Evolutionary conservation across 2,113 vertebrate species (phyloP), one percentile per base, ranked within the genome.

Genomic region (Regulus satrapa): DNA sequence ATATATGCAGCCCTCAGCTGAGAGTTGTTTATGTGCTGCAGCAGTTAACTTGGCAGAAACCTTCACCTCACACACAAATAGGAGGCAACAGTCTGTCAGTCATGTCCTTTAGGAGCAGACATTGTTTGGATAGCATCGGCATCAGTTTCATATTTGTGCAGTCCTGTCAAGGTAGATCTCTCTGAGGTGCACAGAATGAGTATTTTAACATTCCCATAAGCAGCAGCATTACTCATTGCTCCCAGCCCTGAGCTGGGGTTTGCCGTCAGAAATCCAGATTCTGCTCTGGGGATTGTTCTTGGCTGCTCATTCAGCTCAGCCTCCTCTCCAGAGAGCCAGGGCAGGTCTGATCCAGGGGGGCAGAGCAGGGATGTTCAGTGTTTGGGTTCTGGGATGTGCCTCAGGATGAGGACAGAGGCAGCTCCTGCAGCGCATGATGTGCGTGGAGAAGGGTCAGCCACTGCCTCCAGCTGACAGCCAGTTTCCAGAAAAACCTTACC

Each of bases 51-150:
- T 68, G 61, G 51, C 88, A 89, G 86, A 94, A 95, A 71, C 94
- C 95, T 95, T 96, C 90, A 93, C 72, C 81, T 95, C 4, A 1
- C 45, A 52, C 41, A 43, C 36, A 62, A 85, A 87, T 46, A 71
- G 66, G 40, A 89, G 62, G 48, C 73, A 93, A 36, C 63, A 83
- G n/a, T 82, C 73, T 94, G 73, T 83, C 85, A 94, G 66, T 96
- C 76, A 66, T 58, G 62, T 79, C 6, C 51, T 78, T 29, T 81
- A 58, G 58, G 54, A 94, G 49, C 43, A 94, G 85, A 49, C 81
- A 71, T 19, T 85, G 49, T 85, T 96, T 91, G 68, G 29, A 56
- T 75, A 84, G 74, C 61, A 86, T 1, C 29, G 38, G 68, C 77
- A 91, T 88, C 18, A 12, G 23, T 66, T 91, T 66, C 32, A 6